Percentiles rank a stretch among this genome's conserved stretches.
Evolutionary conservation across 2,888 invertebrate species (phyloP).

Genomic region (Clivina fossor): DNA sequence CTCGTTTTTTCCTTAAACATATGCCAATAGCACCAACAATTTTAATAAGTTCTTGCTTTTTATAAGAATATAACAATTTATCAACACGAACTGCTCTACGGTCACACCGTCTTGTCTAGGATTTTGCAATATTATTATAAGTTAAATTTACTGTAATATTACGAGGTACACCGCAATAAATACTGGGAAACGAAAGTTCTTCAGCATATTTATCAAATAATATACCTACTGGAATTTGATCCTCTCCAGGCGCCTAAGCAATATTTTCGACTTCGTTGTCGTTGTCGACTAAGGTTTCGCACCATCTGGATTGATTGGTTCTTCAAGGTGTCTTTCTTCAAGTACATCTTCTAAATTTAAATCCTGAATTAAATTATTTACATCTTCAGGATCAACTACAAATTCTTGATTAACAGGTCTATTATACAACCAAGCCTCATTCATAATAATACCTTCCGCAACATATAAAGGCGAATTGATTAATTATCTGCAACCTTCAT

Average conservation of each 20-base stretch:
- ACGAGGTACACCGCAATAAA: slow-evolving; percentile 36
- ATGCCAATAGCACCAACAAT: slow-evolving; percentile 32
- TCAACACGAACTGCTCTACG: slow-evolving; percentile 39
- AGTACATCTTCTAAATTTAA: not conserved
- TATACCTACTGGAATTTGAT: slow-evolving; percentile 36
- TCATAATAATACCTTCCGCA: not conserved
- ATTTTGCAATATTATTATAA: slow-evolving; percentile 35
- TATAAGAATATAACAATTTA: slow-evolving; percentile 36
- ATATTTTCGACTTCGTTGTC: slow-evolving; percentile 25
- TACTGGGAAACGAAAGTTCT: slow-evolving; percentile 37
- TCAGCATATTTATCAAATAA: slow-evolving; percentile 36
- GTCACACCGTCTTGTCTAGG: slow-evolving; percentile 38
- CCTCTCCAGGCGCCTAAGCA: slow-evolving; percentile 39
- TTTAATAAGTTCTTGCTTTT: slow-evolving; percentile 36
- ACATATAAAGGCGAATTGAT: slow-evolving; percentile 11
- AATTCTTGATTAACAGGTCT: not conserved
- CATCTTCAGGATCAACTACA: not conserved
- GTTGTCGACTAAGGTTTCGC: slow-evolving; percentile 37
- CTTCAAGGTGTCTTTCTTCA: not conserved
- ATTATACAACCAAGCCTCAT: not conserved
- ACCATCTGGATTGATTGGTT: slow-evolving; percentile 35
- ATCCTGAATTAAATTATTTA: not conserved
- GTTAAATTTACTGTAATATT: slow-evolving; percentile 37
- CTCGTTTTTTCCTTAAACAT: slow-evolving; percentile 40
- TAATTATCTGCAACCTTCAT: slow-evolving; percentile 36